Conservation (phyloP, 2,888 invertebrate genomes). For the Allophyes oxyacanthae region DNA sequence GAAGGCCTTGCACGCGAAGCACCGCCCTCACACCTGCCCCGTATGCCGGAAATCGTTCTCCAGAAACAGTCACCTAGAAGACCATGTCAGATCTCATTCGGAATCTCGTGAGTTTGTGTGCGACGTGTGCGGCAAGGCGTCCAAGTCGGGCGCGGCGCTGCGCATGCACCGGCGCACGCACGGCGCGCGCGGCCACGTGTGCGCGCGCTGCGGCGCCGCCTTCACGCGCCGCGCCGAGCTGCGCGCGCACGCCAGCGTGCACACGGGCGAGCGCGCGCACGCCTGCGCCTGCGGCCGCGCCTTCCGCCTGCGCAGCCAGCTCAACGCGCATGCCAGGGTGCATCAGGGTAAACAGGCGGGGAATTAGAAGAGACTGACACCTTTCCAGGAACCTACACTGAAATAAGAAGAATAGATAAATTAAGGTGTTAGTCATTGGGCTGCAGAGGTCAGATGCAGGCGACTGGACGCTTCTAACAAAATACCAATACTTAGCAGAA, state of each 20-base stretch:
- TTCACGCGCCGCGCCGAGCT: slow-evolving; percentile 88
- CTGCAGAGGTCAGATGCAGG: background rate
- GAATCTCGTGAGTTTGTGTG: slow-evolving; percentile 83
- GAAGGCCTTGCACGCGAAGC: slow-evolving; percentile 80
- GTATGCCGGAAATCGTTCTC: slow-evolving; percentile 84
- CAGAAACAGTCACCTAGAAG: slow-evolving; percentile 81
- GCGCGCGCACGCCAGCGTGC: slow-evolving; percentile 86
- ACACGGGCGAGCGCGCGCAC: slow-evolving; percentile 88
- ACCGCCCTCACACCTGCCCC: slow-evolving; percentile 84
- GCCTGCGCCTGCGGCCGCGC: slow-evolving; percentile 85
- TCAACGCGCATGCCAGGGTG: slow-evolving; percentile 60
- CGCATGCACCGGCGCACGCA: slow-evolving; percentile 84
- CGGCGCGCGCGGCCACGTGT: slow-evolving; percentile 70
- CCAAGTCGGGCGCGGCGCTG: slow-evolving; percentile 86
- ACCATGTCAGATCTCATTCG: slow-evolving; percentile 86
- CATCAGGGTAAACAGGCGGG: slow-evolving; percentile 46
- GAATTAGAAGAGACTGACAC: too few species aligned
- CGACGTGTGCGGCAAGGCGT: slow-evolving; percentile 86
- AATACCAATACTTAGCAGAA: too few species aligned
- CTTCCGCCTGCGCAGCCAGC: slow-evolving; percentile 82
- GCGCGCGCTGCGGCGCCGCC: slow-evolving; percentile 85
- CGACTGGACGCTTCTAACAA: too few species aligned
- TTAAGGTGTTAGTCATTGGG: too few species aligned
- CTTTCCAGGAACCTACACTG: too few species aligned
- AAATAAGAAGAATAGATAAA: too few species aligned